These are phyloP conservation scores for Sorex araneus DNA, from an alignment of 2,113 vertebrate species.

Conservation along the genomic window DNA sequence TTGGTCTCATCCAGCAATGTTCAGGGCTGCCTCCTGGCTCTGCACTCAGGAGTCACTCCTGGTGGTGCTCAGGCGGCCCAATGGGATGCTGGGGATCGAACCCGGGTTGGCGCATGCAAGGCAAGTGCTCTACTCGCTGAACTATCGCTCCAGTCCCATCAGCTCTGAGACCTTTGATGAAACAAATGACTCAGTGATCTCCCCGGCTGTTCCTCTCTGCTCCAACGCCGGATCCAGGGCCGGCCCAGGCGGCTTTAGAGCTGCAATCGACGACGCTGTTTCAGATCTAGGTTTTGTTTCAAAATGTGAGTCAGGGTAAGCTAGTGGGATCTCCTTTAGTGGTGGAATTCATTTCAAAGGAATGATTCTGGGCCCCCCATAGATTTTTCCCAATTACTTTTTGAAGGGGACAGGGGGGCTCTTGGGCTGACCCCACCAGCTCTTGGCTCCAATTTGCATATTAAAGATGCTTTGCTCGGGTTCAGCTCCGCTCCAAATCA, in stretches of 20 bases:
- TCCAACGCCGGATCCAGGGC: constrained; percentile 3
- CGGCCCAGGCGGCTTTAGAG: constrained; percentile 53
- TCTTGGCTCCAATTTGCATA: constrained; percentile 74
- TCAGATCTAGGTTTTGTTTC: constrained; percentile 77
- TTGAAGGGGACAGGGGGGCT: background rate
- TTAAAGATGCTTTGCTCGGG: constrained; percentile 76
- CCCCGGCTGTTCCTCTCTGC: constrained; percentile 2
- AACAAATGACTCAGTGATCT: constrained; percentile 64
- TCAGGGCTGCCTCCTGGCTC: too few relatives aligned
- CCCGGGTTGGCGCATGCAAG: too few relatives aligned
- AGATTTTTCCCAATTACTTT: constrained; percentile 68
- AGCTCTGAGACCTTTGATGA: constrained; percentile 47
- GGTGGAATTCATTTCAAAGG: constrained; percentile 68
- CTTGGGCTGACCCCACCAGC: background rate
- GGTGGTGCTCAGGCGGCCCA: too few relatives aligned
- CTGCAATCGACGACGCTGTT: constrained; percentile 65
- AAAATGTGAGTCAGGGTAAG: constrained; percentile 63
- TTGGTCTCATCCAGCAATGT: too few relatives aligned
- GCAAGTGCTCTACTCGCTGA: too few relatives aligned
- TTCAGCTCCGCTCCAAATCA: constrained; percentile 70
- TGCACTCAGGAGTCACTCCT: too few relatives aligned
- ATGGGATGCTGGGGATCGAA: too few relatives aligned
- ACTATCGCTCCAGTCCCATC: too few relatives aligned
- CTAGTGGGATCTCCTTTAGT: constrained; percentile 60
- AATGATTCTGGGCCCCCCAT: background rate